Evolutionary conservation across 1,140 invertebrate genomes (phyloP), one percentile per base, ranked within the genome.

Genomic region (Heliconius hermathena): DNA sequence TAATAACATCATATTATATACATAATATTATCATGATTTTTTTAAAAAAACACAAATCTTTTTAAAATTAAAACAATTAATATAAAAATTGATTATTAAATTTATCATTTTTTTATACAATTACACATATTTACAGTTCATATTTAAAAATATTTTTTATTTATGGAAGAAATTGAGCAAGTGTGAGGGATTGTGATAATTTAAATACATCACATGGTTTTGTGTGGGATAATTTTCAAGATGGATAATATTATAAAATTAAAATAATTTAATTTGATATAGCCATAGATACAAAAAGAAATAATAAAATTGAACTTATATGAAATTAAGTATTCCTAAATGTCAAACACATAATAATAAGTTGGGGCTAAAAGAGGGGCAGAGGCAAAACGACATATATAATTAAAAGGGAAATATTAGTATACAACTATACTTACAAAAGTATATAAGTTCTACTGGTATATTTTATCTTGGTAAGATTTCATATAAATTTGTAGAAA

Each of bases 151-250:
- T 66, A 22, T 57, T 75, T 38, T 46, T 75, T 60, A 75, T 33
- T 60, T 75, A 76, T 26, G 57, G 74, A 26, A 70, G 33, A 74
- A 79, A 79, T 82, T 82, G 81, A 82, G 81, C 81, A 82, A 82
- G 49, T 77, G 54, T 78, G 75, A 76, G 57, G 54, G 36, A 57
- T 57, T 57, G 11, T 57, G 20, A 57, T 57, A 26, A 66, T 66
- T 60, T 60, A 60, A 60, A 9, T 29, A 66, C 22, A n/a, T 66
- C 5, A 22, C 9, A 57, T 66, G 60, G 60, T 66, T 66, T 29
- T 13, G 11, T 66, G 22, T 66, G 26, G 11, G 13, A 66, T 29
- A 3, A 57, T 57, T 57, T n/a, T 57, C 54, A 57, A 57, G 6
- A 9, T n/a, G 8, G 22, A 57, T 5, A n/a, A 57, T n/a, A n/a